These are phyloP conservation scores for Papilio dardanus DNA, from an alignment of 1,140 invertebrate genomes.

Conservation along the genomic window DNA sequence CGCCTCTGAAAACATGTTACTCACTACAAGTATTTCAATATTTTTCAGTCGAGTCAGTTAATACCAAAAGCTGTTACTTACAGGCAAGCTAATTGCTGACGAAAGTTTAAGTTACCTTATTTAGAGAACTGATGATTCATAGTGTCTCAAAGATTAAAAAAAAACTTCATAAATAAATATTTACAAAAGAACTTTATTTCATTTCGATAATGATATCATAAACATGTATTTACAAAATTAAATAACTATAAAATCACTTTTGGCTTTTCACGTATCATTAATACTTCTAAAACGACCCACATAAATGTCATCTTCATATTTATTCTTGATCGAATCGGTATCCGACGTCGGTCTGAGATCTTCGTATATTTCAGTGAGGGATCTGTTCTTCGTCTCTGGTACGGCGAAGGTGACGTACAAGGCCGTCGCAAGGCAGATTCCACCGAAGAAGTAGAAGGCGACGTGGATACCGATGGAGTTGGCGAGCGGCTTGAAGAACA, in stretches of 20 bases:
- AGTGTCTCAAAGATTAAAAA: no score
- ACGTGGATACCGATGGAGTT: constrained; percentile 49
- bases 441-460: constrained; percentile 56
- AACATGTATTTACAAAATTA: not conserved
- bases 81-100: no score
- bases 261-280: not conserved
- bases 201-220: not conserved
- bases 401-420: constrained; percentile 47
- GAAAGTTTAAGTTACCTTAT: no score
- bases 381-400: constrained; percentile 58
- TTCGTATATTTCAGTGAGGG: constrained; percentile 53
- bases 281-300: not conserved
- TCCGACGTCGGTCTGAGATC: constrained; percentile 41
- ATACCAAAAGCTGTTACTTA: no score
- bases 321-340: not conserved
- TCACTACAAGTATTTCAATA: no score
- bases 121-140: no score
- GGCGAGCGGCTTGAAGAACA: constrained; percentile 48
- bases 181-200: constrained; percentile 3
- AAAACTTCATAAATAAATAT: not conserved
- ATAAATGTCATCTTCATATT: not conserved
- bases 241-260: constrained; percentile 10
- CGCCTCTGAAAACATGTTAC: no score
- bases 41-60: no score
- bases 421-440: constrained; percentile 50